A percentile compares a stretch with the other conserved stretches of the same genome.
Conservation (phyloP, 2,797 vertebrate genomes). For the Vipera ursinii region DNA sequence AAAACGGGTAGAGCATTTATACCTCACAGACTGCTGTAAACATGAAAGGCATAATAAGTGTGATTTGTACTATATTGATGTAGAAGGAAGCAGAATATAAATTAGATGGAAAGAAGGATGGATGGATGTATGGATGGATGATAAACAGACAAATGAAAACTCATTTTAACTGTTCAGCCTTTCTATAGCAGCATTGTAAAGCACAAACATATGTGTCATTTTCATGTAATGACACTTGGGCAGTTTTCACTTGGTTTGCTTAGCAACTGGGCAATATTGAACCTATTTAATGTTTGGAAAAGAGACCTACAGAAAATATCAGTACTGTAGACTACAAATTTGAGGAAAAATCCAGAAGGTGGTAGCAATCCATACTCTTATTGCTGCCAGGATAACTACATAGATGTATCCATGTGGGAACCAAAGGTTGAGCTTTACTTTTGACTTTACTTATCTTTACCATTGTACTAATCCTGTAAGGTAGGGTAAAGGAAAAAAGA, state of each 20-base stretch:
- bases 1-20: neutral
- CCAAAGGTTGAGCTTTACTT: neutral
- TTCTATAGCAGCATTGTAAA: neutral
- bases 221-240: neutral
- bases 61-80: neutral
- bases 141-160: neutral
- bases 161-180: neutral
- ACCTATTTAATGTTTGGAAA: neutral
- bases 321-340: neutral
- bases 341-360: neutral
- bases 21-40: neutral
- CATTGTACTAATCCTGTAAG: neutral
- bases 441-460: neutral
- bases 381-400: neutral
- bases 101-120: neutral
- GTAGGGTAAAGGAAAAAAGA: neutral
- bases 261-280: neutral
- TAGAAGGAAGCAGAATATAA: neutral
- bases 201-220: neutral
- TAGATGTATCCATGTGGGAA: neutral
- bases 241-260: neutral
- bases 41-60: neutral
- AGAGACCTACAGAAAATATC: neutral
- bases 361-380: neutral
- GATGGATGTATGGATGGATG: neutral